These are phyloP conservation scores for Vulpes ferrilata DNA, from an alignment of 2,113 vertebrate genomes.

Conservation along the genomic window DNA sequence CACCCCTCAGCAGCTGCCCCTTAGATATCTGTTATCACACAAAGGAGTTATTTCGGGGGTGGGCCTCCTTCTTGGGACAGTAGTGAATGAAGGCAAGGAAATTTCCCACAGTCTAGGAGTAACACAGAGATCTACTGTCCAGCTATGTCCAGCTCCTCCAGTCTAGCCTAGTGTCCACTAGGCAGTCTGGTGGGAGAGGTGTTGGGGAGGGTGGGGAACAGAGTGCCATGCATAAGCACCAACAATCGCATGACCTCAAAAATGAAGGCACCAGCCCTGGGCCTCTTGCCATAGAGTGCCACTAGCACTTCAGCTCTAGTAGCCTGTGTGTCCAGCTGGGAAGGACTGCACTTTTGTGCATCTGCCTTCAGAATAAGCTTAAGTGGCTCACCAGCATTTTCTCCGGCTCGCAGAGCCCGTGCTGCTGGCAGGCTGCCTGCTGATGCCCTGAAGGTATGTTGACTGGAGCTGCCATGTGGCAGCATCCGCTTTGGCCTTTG, in stretches of 20 bases:
- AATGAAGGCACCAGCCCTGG: accelerated
- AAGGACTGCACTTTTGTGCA: accelerated
- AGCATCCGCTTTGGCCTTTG: accelerated
- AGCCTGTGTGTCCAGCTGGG: background rate
- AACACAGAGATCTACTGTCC: background rate
- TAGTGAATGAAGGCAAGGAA: background rate
- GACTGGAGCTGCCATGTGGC: background rate
- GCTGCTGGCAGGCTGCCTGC: background rate
- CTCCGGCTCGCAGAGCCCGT: accelerated
- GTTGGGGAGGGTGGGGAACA: background rate
- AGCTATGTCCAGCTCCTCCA: background rate
- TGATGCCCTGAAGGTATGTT: accelerated
- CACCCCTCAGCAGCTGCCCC: background rate
- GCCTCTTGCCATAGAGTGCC: background rate
- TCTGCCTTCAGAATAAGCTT: background rate
- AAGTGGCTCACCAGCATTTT: too few relatives aligned
- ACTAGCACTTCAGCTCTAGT: accelerated
- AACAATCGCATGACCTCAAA: background rate
- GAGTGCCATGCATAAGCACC: background rate
- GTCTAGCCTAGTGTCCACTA: background rate
- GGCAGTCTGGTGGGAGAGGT: background rate
- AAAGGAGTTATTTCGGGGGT: background rate
- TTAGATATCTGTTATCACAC: background rate
- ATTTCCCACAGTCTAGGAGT: background rate
- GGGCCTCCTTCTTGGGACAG: background rate